Conservation (phyloP, 2,797 vertebrate genomes). For the Platalea minor region DNA sequence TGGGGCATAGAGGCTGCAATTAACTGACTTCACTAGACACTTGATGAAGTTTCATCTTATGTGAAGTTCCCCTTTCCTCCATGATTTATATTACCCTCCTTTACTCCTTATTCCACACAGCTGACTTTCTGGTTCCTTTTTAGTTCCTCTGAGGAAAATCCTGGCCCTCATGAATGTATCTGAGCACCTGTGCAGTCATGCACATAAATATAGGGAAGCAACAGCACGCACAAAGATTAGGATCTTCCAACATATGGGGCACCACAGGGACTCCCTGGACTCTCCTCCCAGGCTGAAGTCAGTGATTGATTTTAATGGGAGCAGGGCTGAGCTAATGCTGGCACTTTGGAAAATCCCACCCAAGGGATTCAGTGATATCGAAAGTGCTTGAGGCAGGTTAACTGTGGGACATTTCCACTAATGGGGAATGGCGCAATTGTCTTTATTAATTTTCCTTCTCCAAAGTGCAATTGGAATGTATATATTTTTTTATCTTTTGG, state of each 20-base stretch:
- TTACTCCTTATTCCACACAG: neutral
- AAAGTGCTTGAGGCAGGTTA: conserved; percentile 42
- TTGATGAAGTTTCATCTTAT: neutral
- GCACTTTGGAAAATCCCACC: conserved; percentile 53
- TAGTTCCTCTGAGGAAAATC: conserved; percentile 3
- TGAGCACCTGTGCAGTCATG: neutral
- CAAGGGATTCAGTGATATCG: conserved; percentile 40
- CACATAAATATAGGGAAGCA: neutral
- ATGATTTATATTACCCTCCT: neutral
- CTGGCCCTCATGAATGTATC: neutral
- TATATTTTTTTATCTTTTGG: conserved; percentile 1
- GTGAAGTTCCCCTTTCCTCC: neutral
- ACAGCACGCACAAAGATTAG: neutral
- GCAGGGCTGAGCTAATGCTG: conserved; percentile 28
- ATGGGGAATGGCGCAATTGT: neutral
- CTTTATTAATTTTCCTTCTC: conserved; percentile 49
- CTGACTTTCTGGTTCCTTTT: conserved; percentile 2
- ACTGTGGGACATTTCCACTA: conserved; percentile 21
- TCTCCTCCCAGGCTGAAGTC: conserved; percentile 9
- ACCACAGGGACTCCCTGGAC: neutral
- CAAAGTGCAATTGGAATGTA: conserved; percentile 18
- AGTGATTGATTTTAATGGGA: conserved; percentile 56
- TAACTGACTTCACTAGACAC: neutral
- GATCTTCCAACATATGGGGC: neutral
- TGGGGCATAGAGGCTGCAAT: neutral